Evolutionary conservation across 2,888 invertebrate genomes (phyloP).

Genomic region (Eristalis intricaria): DNA sequence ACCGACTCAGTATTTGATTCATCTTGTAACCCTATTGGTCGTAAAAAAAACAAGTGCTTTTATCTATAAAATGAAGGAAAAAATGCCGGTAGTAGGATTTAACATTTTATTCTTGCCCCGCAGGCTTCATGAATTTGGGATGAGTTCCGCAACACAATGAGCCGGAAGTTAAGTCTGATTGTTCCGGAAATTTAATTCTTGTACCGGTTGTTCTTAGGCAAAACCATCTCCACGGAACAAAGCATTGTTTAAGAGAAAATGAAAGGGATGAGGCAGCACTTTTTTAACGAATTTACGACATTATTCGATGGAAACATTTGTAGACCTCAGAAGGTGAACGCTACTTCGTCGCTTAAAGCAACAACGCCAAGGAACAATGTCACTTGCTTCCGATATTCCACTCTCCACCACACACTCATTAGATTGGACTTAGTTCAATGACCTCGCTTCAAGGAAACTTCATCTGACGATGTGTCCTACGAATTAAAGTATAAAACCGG

Average conservation of each 20-base stretch:
- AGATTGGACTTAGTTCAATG: neutral
- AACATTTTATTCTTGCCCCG: neutral
- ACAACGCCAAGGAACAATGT: neutral
- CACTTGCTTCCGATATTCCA: neutral
- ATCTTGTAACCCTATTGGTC: too few species aligned
- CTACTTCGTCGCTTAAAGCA: neutral
- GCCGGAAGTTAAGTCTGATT: neutral
- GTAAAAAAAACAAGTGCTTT: too few species aligned
- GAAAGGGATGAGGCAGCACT: neutral
- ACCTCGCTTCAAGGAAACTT: neutral
- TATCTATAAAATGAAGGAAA: too few species aligned
- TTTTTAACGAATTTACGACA: neutral
- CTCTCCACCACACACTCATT: neutral
- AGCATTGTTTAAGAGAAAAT: neutral
- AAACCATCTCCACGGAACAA: neutral
- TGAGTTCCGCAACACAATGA: neutral
- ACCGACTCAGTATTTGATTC: too few species aligned
- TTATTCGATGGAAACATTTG: neutral
- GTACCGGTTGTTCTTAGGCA: neutral
- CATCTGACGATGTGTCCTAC: neutral
- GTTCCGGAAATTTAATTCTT: neutral
- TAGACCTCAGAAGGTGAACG: too few species aligned
- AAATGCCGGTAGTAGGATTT: too few species aligned
- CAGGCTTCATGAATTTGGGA: neutral
- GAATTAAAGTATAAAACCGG: neutral